Conservation (phyloP, 2,888 invertebrate genomes). For the Acrocyrtus sp. region DNA sequence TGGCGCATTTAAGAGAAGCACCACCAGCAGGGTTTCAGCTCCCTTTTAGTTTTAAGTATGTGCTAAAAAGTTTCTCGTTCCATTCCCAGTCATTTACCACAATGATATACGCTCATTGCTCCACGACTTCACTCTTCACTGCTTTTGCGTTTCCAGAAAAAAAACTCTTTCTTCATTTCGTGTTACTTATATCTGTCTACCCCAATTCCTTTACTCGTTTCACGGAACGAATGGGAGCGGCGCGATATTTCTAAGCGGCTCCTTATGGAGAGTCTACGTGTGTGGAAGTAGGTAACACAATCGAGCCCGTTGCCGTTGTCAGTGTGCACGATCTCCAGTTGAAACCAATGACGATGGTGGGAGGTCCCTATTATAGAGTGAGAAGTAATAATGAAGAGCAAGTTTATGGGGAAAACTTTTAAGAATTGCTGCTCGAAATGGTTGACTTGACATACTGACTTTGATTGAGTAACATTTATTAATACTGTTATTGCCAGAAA, state of each 20-base stretch:
- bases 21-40: constrained; percentile 29
- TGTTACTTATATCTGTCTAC: background rate
- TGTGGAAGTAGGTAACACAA: too few relatives aligned
- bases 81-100: constrained; percentile 46
- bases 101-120: constrained; percentile 47
- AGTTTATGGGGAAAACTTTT: too few relatives aligned
- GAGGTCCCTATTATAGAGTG: background rate
- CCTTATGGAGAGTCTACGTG: too few relatives aligned
- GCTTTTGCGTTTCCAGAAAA: background rate
- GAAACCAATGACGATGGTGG: background rate
- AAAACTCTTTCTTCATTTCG: background rate
- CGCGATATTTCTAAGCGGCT: too few relatives aligned
- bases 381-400: background rate
- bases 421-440: too few relatives aligned
- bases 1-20: too few relatives aligned
- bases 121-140: background rate
- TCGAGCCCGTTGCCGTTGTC: too few relatives aligned
- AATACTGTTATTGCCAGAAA: background rate
- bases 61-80: constrained; percentile 44
- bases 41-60: constrained; percentile 40
- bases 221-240: too few relatives aligned
- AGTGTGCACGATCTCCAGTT: too few relatives aligned
- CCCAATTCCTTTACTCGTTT: too few relatives aligned
- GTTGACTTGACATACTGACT: background rate
- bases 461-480: background rate